phyloP scores from a whole-genome alignment of 1,140 invertebrate species.

The Theocolax elegans region DNA sequence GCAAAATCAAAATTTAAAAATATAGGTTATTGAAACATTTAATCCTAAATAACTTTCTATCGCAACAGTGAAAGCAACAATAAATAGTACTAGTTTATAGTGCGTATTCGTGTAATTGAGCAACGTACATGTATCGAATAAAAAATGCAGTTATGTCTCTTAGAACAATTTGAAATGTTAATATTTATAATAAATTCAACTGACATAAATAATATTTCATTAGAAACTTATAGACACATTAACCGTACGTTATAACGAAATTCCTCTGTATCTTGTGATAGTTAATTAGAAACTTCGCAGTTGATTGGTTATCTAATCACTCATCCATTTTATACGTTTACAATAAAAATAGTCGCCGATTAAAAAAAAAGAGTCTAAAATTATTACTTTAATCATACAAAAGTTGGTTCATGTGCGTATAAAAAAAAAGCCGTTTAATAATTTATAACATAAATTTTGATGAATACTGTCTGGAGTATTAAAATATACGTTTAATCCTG shows the following conservation, averaged over 20 bases:
- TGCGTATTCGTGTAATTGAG: too few species aligned
- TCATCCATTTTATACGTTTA: neutral
- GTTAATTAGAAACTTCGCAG: constrained; percentile 15
- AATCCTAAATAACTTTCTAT: too few species aligned
- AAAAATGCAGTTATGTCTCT: too few species aligned
- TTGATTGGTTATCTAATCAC: neutral
- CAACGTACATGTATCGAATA: too few species aligned
- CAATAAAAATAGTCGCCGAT: neutral
- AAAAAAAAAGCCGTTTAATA: too few species aligned
- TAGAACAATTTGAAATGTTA: too few species aligned
- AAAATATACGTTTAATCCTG: constrained; percentile 11
- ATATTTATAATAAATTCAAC: neutral
- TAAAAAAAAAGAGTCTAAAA: too few species aligned
- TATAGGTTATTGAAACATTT: too few species aligned
- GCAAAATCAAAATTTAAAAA: too few species aligned
- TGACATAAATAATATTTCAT: neutral
- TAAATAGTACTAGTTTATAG: too few species aligned
- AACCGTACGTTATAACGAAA: neutral
- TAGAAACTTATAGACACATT: neutral
- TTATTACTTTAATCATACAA: constrained; percentile 16
- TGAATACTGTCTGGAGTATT: neutral
- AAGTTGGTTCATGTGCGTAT: constrained; percentile 2
- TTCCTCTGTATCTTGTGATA: neutral
- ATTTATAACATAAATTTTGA: constrained; percentile 22
- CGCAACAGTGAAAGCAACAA: too few species aligned